Base-by-base conservation (phyloP, 2,797 vertebrate species). In the Australoheros facetus region DNA sequence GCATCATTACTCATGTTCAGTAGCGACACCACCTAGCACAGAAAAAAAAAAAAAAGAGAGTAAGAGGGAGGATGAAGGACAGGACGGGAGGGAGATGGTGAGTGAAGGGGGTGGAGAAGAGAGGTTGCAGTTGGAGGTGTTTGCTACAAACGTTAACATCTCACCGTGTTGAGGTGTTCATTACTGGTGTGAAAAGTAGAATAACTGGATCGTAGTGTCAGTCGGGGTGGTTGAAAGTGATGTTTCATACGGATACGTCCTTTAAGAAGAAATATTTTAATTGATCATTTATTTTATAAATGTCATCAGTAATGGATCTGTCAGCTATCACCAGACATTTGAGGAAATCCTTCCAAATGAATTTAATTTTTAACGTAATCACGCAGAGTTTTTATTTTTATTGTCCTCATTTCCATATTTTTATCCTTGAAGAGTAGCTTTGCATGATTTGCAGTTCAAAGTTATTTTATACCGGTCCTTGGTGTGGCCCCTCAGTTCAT, bases 1-100 rank as follows among this genome's bases (percentile, higher is more conserved):
- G 93, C 88, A 90, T 93, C 94, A 94, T 96, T 95, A 95, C 94
- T 95, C 94, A 96, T 95, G 90, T 92, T 94, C 92, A 89, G 93
- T 88, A 88, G 91, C 91, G 86, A 93, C 91, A 93, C 90, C 88
- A 88, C 83, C 85, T 88, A 87, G 91, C 88, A 94, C 90, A 92
- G 92, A 79, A 79, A 90, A 90, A 86, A 88, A 84, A 90, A 89
- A 87, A 88, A 87, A 73, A 53, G 75, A 85, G 88, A 78, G 72
- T 81, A 86, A 80, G 88, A 84, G 77, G 81, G 79, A 89, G 89
- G 83, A 87, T 88, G 91, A 93, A 92, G 90, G 92, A 91, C 89
- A 78, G 89, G 84, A 89, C 76, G 42, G 87, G 78, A 85, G 72
- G 70, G 82, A 82, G 74, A 86, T 79, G 87, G 81, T 78, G 82